phyloP scores from a whole-genome alignment of 1,140 invertebrate species.

The Bilobella aurantiaca region DNA sequence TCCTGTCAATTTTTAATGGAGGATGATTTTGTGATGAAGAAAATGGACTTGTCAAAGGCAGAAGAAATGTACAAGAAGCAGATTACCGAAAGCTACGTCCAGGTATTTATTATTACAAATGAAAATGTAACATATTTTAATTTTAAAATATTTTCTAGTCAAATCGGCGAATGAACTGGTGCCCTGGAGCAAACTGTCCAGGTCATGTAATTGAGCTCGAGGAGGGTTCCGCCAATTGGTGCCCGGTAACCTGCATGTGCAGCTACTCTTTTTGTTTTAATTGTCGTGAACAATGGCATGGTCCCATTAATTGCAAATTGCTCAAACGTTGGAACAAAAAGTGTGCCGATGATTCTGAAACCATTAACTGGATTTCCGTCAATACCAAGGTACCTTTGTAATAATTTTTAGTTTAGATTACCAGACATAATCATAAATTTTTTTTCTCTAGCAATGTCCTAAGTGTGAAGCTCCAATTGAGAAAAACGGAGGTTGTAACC shows the following conservation, averaged over 20 bases:
- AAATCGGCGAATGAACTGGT: not conserved
- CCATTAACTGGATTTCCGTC: slow-evolving; percentile 55
- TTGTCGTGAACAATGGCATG: not conserved
- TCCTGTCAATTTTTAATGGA: not conserved
- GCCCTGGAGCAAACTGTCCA: not conserved
- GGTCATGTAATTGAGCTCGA: not conserved
- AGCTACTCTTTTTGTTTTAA: not conserved
- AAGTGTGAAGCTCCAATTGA: slow-evolving; percentile 54
- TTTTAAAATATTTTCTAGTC: too few species aligned
- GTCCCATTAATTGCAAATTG: slow-evolving; percentile 49
- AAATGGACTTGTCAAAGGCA: not conserved
- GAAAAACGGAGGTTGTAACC: slow-evolving; percentile 57
- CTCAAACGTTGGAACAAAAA: slow-evolving; percentile 55
- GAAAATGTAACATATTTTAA: too few species aligned
- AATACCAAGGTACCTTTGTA: slow-evolving; percentile 49
- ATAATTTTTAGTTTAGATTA: not conserved
- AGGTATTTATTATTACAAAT: not conserved
- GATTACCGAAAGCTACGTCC: not conserved
- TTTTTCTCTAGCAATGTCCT: slow-evolving; percentile 45
- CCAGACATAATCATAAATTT: not conserved
- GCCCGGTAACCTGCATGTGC: not conserved
- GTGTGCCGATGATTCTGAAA: slow-evolving; percentile 58
- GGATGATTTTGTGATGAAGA: not conserved
- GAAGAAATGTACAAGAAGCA: not conserved
- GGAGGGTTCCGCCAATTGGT: not conserved